These are phyloP conservation scores for Trinectes maculatus DNA, from an alignment of 2,113 vertebrate species.

Conservation along the genomic window DNA sequence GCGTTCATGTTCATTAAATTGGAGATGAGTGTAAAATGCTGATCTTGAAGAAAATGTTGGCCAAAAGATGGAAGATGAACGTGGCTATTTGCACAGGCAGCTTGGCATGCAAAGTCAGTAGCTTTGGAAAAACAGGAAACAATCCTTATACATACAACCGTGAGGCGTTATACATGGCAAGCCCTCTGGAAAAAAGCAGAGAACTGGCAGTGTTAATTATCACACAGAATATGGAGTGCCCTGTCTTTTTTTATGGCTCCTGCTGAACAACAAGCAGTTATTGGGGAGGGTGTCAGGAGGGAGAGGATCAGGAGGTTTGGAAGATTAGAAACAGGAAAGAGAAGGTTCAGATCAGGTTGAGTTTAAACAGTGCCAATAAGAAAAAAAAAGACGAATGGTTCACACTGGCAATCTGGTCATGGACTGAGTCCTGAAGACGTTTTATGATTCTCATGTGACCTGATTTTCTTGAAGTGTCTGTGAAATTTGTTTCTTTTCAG, in stretches of 20 bases:
- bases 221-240: conserved; percentile 64
- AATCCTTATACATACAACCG: conserved; percentile 85
- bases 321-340: conserved; percentile 65
- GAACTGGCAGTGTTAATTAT: conserved; percentile 81
- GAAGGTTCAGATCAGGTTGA: conserved; percentile 48
- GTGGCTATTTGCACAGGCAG: conserved; percentile 80
- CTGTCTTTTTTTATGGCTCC: conserved; percentile 42
- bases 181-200: conserved; percentile 83
- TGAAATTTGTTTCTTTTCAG: conserved; percentile 33
- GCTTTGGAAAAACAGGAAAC: conserved; percentile 78
- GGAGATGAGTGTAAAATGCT: conserved; percentile 80
- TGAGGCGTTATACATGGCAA: conserved; percentile 84
- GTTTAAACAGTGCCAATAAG: conserved; percentile 66
- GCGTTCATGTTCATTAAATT: conserved; percentile 61
- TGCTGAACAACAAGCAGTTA: conserved; percentile 59
- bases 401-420: conserved; percentile 20
- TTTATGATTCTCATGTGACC: conserved; percentile 76
- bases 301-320: conserved; percentile 54
- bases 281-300: conserved; percentile 48
- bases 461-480: conserved; percentile 61
- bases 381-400: conserved; percentile 20
- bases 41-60: conserved; percentile 74
- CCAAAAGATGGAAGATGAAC: conserved; percentile 79
- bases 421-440: conserved; percentile 8
- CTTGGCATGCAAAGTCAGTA: conserved; percentile 81